A percentile compares a stretch with the other conserved stretches of the same genome.
Evolutionary conservation across 2,888 invertebrate genomes (phyloP).

Genomic region (Stegana nigrithorax): DNA sequence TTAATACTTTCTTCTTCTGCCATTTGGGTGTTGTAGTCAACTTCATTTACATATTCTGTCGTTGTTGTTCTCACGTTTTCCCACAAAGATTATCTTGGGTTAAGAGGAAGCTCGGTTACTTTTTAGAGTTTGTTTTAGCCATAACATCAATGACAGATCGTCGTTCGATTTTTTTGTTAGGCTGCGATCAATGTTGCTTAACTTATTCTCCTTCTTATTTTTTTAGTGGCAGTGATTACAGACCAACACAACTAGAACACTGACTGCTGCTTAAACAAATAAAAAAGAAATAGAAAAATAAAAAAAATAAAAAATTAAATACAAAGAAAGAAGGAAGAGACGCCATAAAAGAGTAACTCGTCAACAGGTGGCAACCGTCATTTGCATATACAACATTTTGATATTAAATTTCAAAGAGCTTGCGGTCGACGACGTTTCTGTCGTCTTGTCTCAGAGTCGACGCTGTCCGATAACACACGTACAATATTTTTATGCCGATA

Average conservation of each 20-base stretch:
- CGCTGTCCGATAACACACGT: background rate
- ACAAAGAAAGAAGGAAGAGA: no score
- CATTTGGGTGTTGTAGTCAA: constrained; percentile 37
- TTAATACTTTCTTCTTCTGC: constrained; percentile 61
- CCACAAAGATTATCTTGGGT: constrained; percentile 51
- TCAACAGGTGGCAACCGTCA: constrained; percentile 63
- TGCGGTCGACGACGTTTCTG: background rate
- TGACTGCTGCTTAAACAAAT: no score
- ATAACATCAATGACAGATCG: constrained; percentile 45
- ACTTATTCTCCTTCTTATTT: constrained; percentile 17
- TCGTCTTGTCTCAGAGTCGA: background rate
- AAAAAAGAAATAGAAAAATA: no score
- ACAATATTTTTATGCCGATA: constrained; percentile 9
- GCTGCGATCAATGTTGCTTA: constrained; percentile 6
- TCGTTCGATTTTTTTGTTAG: constrained; percentile 30
- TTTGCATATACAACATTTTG: constrained; percentile 59
- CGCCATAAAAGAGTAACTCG: constrained; percentile 33
- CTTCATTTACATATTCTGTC: constrained; percentile 48
- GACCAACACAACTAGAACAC: constrained; percentile 2
- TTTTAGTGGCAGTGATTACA: background rate
- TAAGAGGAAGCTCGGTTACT: background rate
- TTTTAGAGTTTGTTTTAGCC: background rate
- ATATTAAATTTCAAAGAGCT: constrained; percentile 57
- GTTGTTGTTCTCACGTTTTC: constrained; percentile 52
- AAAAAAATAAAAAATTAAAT: no score